Evolutionary conservation across 2,888 invertebrate species (phyloP).

Genomic region (Dastarcus helophoroides): DNA sequence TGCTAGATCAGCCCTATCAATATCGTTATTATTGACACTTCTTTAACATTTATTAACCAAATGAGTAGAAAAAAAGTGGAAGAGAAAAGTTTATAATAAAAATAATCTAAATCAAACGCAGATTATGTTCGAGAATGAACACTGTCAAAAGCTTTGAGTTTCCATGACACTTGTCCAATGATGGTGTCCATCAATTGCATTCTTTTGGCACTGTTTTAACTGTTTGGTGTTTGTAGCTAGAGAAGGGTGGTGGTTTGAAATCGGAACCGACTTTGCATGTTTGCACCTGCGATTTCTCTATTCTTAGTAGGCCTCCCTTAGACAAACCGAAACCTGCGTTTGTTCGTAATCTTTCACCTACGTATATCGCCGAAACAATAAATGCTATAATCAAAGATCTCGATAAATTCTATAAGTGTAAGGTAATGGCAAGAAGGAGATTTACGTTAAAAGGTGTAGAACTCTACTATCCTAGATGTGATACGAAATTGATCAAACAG

Average conservation of each 20-base stretch:
- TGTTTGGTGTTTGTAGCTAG: constrained; percentile 33
- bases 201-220: too few relatives aligned
- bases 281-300: constrained; percentile 21
- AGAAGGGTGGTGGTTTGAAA: constrained; percentile 22
- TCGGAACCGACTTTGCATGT: constrained; percentile 26
- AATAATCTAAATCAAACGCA: too few relatives aligned
- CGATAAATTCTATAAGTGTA: constrained; percentile 36
- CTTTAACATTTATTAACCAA: too few relatives aligned
- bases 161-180: too few relatives aligned
- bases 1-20: too few relatives aligned
- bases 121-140: too few relatives aligned
- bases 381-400: constrained; percentile 32
- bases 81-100: too few relatives aligned
- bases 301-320: constrained; percentile 17
- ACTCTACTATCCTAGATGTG: constrained; percentile 28
- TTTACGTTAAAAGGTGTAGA: constrained; percentile 34
- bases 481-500: constrained; percentile 14
- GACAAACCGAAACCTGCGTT: constrained; percentile 21
- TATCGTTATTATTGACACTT: too few relatives aligned
- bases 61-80: too few relatives aligned
- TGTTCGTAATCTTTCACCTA: constrained; percentile 14
- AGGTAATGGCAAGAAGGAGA: constrained; percentile 27
- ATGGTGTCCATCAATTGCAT: too few relatives aligned
- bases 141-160: too few relatives aligned
- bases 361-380: constrained; percentile 25